Evolutionary conservation across 2,113 vertebrate species (phyloP), one percentile per base, ranked within the genome.

Genomic region (Lynx canadensis): DNA sequence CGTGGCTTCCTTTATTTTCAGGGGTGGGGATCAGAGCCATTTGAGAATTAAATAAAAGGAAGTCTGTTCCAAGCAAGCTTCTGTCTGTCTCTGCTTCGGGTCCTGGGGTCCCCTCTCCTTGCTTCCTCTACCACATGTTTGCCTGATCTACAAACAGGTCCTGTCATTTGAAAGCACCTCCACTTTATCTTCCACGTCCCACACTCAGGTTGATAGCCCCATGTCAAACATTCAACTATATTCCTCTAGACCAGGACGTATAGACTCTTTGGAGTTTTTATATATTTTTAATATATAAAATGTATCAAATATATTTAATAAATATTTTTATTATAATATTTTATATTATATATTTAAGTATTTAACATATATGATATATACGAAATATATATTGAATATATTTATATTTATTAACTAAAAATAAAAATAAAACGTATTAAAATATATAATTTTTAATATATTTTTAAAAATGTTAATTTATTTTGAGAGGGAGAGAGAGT

Each of bases 21-120:
- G 38, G 36, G 71, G 38, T 60, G 31, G n/a, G 57, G 29, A 71
- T 76, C 23, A 95, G 23, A 91, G 79, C 27, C 55, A 84, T 87
- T 60, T 95, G 82, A 88, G 80, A 83, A 74, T 38, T 52, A 15
- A 65, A 93, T 23, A 92, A 29, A 66, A 68, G n/a, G 80, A 94
- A 66, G 11, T 79, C 57, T 82, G 29, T 93, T 82, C 41, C 60
- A 74, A 74, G 48, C 41, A 93, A 21, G 71, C 63, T 95, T 92
- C 48, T 66, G 3, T 91, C 38, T 85, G 25, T 66, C 63, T 87
- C 16, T 78, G 55, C 45, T 89, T 84, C 87, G 85, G 41, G 27
- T 55, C 60, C 29, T 94, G 57, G 16, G 5, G 18, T 52, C 25
- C 33, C 38, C 66, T 93, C 48, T 41, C 38, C 92, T 31, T 50